Conservation (phyloP, 2,888 invertebrate species). For the Seira sanloemensis region DNA sequence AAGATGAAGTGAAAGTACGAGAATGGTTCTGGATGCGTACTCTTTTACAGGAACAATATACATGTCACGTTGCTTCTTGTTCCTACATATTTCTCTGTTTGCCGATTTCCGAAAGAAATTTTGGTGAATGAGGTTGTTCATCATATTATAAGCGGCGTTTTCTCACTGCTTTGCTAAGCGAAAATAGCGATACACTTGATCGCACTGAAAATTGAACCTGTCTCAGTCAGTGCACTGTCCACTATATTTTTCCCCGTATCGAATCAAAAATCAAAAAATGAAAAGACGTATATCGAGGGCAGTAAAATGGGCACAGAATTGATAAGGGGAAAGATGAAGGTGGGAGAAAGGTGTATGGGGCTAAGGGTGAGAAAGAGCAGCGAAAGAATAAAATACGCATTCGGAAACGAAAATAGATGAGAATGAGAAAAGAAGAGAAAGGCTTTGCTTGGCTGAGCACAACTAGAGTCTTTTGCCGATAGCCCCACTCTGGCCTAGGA, state of each 20-base stretch:
- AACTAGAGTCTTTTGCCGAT: neutral
- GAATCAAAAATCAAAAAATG: neutral
- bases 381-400: neutral
- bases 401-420: neutral
- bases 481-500: too few relatives aligned
- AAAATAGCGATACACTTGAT: neutral
- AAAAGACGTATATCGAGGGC: neutral
- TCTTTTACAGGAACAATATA: neutral
- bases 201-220: neutral
- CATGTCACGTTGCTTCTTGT: neutral
- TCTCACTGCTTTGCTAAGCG: neutral
- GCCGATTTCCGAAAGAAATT: neutral
- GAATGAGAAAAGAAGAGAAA: neutral
- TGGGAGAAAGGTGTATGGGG: neutral
- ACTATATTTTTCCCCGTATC: neutral
- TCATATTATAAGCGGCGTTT: neutral
- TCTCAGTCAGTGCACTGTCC: neutral
- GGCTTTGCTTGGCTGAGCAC: neutral
- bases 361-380: neutral
- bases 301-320: neutral
- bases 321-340: neutral
- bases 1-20: too few relatives aligned
- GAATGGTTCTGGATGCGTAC: neutral
- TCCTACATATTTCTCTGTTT: neutral
- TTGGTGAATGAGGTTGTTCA: neutral